Evolutionary conservation across 1,140 invertebrate genomes (phyloP).

Genomic region (Meloidogyne chitwoodi): DNA sequence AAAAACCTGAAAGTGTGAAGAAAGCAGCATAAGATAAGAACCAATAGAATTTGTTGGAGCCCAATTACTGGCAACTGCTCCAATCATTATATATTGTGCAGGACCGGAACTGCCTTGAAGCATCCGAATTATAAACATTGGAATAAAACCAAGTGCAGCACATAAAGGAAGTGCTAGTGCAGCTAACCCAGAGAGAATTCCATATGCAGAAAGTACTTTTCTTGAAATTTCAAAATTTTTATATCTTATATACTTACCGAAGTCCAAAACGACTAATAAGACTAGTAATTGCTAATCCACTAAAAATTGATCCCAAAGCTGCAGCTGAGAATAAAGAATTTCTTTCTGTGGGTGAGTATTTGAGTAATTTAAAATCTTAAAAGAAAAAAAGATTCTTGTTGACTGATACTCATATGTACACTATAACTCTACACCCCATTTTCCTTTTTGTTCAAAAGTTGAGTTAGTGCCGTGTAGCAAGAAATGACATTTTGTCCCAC

Average conservation of each 20-base stretch:
- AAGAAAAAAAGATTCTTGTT: too few species aligned
- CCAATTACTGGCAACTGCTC: neutral
- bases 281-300: neutral
- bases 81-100: neutral
- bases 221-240: neutral
- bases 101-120: neutral
- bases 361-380: neutral
- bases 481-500: too few species aligned
- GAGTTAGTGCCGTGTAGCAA: too few species aligned
- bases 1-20: neutral
- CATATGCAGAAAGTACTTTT: neutral
- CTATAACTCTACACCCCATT: too few species aligned
- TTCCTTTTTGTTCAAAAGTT: too few species aligned
- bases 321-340: conserved; percentile 1
- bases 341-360: neutral
- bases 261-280: neutral
- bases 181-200: neutral
- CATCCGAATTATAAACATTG: conserved; percentile 4
- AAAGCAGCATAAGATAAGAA: neutral
- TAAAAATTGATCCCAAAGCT: neutral
- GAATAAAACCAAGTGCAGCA: neutral
- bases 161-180: neutral
- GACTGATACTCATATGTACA: too few species aligned
- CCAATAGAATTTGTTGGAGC: neutral
- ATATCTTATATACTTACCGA: neutral